A percentile compares a stretch with the other conserved stretches of the same genome.
Conservation (phyloP, 2,888 invertebrate species). For the Dynastes hyllus region DNA sequence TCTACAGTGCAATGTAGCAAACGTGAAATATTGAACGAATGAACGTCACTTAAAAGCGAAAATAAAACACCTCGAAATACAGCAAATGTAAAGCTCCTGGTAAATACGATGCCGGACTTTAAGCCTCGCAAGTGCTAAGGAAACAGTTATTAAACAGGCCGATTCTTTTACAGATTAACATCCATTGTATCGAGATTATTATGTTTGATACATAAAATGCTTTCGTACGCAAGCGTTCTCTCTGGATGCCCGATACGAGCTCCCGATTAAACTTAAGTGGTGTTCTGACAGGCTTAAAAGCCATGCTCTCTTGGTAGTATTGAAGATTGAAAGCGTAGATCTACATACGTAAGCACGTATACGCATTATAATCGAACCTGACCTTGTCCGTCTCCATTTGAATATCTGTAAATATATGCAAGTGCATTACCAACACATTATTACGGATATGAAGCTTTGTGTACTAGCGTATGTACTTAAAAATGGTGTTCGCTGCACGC, state of each 20-base stretch:
- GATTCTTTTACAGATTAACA: slow-evolving; percentile 38
- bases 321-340: slow-evolving; percentile 50
- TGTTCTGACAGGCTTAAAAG: slow-evolving; percentile 54
- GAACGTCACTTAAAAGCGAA: too few relatives aligned
- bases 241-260: slow-evolving; percentile 3
- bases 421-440: slow-evolving; percentile 29
- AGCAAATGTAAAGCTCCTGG: too few relatives aligned
- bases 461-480: too few relatives aligned
- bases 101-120: too few relatives aligned
- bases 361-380: slow-evolving; percentile 32
- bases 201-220: slow-evolving; percentile 40
- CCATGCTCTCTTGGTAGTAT: slow-evolving; percentile 7
- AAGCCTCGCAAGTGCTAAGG: neutral
- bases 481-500: too few relatives aligned
- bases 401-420: slow-evolving; percentile 40
- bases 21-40: too few relatives aligned
- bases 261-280: slow-evolving; percentile 54
- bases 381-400: slow-evolving; percentile 48
- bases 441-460: too few relatives aligned
- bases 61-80: too few relatives aligned
- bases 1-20: too few relatives aligned
- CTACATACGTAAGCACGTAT: neutral
- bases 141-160: slow-evolving; percentile 17
- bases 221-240: slow-evolving; percentile 2
- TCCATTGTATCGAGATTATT: slow-evolving; percentile 38